Evolutionary conservation across 2,888 invertebrate genomes (phyloP).

Genomic region (Tiliacea citrago): DNA sequence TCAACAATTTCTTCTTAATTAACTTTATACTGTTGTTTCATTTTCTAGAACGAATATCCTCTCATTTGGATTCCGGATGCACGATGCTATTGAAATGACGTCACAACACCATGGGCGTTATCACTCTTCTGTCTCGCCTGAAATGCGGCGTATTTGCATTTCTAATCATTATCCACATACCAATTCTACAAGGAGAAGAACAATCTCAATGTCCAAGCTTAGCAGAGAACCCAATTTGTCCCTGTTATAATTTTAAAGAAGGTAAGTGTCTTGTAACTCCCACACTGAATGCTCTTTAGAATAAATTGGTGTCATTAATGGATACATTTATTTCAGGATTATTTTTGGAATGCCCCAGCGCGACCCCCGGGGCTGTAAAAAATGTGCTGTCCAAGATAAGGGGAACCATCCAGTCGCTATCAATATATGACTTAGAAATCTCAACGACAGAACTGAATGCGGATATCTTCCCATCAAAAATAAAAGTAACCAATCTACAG

Average conservation of each 20-base stretch:
- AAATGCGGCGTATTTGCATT: constrained; percentile 90
- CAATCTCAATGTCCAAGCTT: constrained; percentile 93
- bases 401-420: constrained; percentile 95
- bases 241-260: constrained; percentile 98
- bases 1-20: neutral
- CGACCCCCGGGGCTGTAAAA: constrained; percentile 94
- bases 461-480: constrained; percentile 93
- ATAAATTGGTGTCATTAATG: constrained; percentile 33
- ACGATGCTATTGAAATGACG: constrained; percentile 89
- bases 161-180: constrained; percentile 87
- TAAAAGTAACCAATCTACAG: constrained; percentile 93
- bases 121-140: constrained; percentile 82
- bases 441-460: constrained; percentile 94
- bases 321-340: constrained; percentile 90
- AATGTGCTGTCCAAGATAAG: constrained; percentile 93
- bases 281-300: neutral
- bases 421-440: constrained; percentile 96
- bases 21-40: constrained; percentile 28
- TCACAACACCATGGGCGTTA: constrained; percentile 84
- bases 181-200: constrained; percentile 90
- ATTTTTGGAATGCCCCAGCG: constrained; percentile 96
- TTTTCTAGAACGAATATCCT: constrained; percentile 66
- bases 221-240: constrained; percentile 95
- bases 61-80: constrained; percentile 75
- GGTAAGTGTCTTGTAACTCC: constrained; percentile 84